A percentile compares a stretch with the other conserved stretches of the same genome.
Evolutionary conservation across 1,140 invertebrate species (phyloP).

Genomic region (Magallana gigas): DNA sequence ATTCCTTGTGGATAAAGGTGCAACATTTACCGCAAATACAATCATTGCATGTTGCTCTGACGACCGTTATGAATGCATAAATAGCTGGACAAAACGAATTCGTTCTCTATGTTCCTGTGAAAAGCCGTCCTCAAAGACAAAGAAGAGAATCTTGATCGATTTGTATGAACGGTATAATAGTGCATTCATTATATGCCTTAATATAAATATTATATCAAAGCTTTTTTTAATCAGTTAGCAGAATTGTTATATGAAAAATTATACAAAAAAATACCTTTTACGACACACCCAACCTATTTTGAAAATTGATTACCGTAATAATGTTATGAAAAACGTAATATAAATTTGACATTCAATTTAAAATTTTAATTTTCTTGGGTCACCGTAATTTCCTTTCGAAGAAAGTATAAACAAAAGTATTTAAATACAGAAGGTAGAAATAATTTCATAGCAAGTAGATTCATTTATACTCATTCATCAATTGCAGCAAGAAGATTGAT

Average conservation of each 20-base stretch:
- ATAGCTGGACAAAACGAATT: background rate
- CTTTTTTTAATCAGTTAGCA: no score
- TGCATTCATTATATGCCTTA: no score
- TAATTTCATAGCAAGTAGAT: no score
- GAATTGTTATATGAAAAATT: no score
- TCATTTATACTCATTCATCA: background rate
- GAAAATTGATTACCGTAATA: no score
- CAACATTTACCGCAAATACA: constrained; percentile 36
- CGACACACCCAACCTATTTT: no score
- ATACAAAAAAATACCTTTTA: no score
- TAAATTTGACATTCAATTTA: background rate
- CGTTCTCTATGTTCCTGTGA: background rate
- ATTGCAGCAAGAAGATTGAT: constrained; percentile 23
- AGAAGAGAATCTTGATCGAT: constrained; percentile 6
- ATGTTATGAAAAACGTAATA: background rate
- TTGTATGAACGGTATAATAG: constrained; percentile 21
- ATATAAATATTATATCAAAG: no score
- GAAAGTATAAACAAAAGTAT: no score
- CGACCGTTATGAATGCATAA: background rate
- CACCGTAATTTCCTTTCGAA: no score
- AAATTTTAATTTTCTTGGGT: no score
- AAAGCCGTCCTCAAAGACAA: background rate
- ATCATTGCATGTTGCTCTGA: constrained; percentile 46
- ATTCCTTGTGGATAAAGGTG: constrained; percentile 31
- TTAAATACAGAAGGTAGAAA: no score